phyloP scores from a whole-genome alignment of 2,797 vertebrate species.

The Thamnophis elegans region DNA sequence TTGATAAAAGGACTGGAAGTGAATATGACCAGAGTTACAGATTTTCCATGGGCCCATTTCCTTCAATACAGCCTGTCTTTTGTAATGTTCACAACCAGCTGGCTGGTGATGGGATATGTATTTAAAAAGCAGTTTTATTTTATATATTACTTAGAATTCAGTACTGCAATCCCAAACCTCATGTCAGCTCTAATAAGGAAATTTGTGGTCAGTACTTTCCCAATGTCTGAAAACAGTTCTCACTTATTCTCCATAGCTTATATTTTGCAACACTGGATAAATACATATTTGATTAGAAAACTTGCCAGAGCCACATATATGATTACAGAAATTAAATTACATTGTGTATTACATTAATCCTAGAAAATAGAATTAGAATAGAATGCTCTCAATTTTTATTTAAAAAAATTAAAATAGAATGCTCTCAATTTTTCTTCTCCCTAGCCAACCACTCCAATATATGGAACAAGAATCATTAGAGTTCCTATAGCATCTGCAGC shows the following conservation, averaged over 20 bases:
- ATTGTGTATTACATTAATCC: background rate
- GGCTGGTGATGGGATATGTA: background rate
- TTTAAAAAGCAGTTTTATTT: background rate
- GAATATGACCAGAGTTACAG: background rate
- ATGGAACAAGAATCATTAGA: background rate
- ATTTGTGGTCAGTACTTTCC: background rate
- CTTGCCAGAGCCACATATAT: background rate
- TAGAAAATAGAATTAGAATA: no score
- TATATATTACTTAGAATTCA: background rate
- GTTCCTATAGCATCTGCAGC: background rate
- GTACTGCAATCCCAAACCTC: background rate
- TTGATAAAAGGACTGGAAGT: background rate
- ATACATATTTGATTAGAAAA: background rate
- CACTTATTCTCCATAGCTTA: background rate
- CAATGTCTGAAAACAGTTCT: background rate
- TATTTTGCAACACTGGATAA: background rate
- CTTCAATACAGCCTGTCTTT: background rate
- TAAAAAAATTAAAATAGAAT: background rate
- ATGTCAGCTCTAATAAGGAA: background rate
- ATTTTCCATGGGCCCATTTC: background rate
- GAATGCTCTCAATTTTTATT: no score
- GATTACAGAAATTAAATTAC: background rate
- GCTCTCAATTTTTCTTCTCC: background rate
- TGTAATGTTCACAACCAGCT: background rate
- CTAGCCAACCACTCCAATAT: background rate